These are phyloP conservation scores for Plectus sambesii DNA, from an alignment of 1,140 invertebrate genomes.

Conservation along the genomic window DNA sequence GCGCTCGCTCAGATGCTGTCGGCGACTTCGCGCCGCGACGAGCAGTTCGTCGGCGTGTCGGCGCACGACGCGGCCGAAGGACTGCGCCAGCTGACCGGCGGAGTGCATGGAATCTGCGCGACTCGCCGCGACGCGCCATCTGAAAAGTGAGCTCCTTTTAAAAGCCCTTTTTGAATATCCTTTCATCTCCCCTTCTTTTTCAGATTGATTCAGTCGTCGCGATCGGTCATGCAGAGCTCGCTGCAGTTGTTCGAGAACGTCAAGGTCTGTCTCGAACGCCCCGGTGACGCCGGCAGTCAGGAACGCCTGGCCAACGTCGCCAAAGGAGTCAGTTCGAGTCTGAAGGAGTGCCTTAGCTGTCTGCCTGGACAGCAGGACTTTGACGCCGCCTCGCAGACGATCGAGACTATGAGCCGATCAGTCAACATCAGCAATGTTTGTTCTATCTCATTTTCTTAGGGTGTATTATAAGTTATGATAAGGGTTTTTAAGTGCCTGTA, in stretches of 20 bases:
- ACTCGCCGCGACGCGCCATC: conserved; percentile 55
- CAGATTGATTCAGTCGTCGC: too few relatives aligned
- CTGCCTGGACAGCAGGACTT: conserved; percentile 78
- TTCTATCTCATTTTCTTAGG: too few relatives aligned
- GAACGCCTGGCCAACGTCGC: conserved; percentile 56
- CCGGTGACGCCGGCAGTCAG: conserved; percentile 54
- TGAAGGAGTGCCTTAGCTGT: conserved; percentile 59
- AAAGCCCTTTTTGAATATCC: too few relatives aligned
- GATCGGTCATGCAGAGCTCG: conserved; percentile 66
- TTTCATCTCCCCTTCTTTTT: too few relatives aligned
- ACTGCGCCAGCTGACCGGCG: conserved; percentile 59
- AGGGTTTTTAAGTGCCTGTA: too few relatives aligned
- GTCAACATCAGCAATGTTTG: conserved; percentile 3
- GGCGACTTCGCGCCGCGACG: conserved; percentile 66
- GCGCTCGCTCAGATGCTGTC: conserved; percentile 69
- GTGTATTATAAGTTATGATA: too few relatives aligned
- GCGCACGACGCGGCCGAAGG: conserved; percentile 66
- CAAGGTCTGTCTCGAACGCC: conserved; percentile 56
- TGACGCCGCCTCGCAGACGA: conserved; percentile 68
- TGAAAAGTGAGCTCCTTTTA: conserved; percentile 49
- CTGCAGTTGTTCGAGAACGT: conserved; percentile 66
- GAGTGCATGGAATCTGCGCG: conserved; percentile 62
- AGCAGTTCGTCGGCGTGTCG: conserved; percentile 67
- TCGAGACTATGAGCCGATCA: conserved; percentile 59
- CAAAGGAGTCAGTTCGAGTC: conserved; percentile 54